These are phyloP conservation scores for Sussaba pulchella DNA, from an alignment of 2,888 invertebrate species.

Conservation along the genomic window DNA sequence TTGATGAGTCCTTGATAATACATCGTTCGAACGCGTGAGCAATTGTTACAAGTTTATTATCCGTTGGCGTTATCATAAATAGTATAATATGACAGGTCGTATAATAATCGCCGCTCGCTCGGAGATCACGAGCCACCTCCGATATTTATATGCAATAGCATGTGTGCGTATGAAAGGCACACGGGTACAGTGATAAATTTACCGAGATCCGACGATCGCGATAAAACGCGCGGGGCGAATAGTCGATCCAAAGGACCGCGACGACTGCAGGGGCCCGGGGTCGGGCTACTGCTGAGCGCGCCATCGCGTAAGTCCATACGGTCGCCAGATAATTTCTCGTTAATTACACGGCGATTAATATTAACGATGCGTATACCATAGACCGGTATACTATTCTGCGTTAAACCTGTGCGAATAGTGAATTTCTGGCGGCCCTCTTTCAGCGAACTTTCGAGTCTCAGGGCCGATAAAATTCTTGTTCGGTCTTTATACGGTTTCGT, in stretches of 20 bases:
- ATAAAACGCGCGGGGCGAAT: constrained; percentile 60
- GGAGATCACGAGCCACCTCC: constrained; percentile 6
- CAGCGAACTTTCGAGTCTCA: not conserved
- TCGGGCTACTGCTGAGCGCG: constrained; percentile 48
- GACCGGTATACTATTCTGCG: constrained; percentile 24
- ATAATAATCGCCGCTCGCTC: constrained; percentile 33
- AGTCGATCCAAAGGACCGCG: constrained; percentile 65
- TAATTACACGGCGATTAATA: constrained; percentile 70
- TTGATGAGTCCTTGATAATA: constrained; percentile 2
- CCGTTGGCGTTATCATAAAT: constrained; percentile 38
- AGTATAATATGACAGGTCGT: constrained; percentile 41
- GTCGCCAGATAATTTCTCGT: constrained; percentile 66
- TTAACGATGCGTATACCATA: constrained; percentile 59
- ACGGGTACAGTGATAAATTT: constrained; percentile 60
- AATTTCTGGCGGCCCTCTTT: constrained; percentile 4
- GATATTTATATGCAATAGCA: constrained; percentile 20
- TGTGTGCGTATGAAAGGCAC: constrained; percentile 28
- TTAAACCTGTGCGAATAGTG: constrained; percentile 28
- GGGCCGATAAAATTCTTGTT: constrained; percentile 51
- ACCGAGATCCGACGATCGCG: constrained; percentile 56
- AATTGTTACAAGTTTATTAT: constrained; percentile 50
- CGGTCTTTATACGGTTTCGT: too few relatives aligned
- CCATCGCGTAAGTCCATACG: constrained; percentile 27
- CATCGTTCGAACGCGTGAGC: constrained; percentile 10
- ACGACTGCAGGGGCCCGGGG: constrained; percentile 19